These are phyloP conservation scores for Rhinichthys klamathensis DNA, from an alignment of 2,113 vertebrate genomes.

Conservation along the genomic window DNA sequence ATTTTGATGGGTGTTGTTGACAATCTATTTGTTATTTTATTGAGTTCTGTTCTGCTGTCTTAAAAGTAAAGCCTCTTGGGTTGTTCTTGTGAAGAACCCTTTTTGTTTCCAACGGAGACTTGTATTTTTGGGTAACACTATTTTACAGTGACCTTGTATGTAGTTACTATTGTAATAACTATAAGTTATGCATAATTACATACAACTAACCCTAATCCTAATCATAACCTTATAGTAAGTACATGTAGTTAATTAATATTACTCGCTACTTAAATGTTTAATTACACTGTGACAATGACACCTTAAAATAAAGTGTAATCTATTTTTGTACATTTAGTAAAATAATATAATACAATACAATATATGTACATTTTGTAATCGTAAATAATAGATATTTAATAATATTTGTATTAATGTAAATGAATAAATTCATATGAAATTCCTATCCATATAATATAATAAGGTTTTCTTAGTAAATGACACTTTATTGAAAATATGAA, in stretches of 20 bases:
- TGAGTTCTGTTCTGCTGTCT: background rate
- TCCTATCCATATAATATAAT: background rate
- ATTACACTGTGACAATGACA: too few species aligned
- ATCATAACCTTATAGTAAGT: too few species aligned
- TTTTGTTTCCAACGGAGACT: background rate
- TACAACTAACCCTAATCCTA: too few species aligned
- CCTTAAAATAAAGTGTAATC: too few species aligned
- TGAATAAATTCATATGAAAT: too few species aligned
- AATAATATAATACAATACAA: background rate
- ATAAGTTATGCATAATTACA: too few species aligned
- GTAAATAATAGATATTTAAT: background rate
- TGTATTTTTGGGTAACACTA: too few species aligned
- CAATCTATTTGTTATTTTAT: background rate
- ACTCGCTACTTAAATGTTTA: too few species aligned
- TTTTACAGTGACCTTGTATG: too few species aligned
- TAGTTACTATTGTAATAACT: too few species aligned
- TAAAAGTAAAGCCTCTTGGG: background rate
- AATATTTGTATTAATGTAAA: background rate
- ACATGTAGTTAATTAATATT: too few species aligned
- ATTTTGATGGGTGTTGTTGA: background rate
- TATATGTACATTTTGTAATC: background rate
- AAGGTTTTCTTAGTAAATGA: background rate
- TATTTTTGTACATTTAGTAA: slow-evolving; percentile 3
- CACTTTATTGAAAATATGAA: background rate
- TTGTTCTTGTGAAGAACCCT: background rate